Evolutionary conservation across 2,797 vertebrate species (phyloP).

Genomic region (Diplodus puntazzo): DNA sequence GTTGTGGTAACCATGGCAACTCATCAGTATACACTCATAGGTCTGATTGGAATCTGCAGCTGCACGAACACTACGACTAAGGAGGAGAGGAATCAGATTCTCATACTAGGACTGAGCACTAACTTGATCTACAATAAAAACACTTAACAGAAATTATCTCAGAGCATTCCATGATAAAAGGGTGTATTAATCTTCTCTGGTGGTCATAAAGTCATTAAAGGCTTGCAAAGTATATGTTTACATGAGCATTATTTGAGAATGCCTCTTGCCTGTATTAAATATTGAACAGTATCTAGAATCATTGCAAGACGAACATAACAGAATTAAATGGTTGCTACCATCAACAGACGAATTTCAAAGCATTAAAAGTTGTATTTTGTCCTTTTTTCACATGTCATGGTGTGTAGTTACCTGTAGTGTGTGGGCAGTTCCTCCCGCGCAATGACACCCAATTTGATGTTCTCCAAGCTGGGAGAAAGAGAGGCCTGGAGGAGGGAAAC

Average conservation of each 20-base stretch:
- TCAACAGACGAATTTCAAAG: background rate
- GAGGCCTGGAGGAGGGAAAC: slow-evolving; percentile 90
- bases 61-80: slow-evolving; percentile 88
- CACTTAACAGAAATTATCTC: background rate
- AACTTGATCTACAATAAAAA: background rate
- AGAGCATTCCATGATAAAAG: background rate
- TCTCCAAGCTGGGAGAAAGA: slow-evolving; percentile 84
- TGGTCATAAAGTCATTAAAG: background rate
- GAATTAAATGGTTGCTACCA: background rate
- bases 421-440: slow-evolving; percentile 92
- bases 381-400: background rate
- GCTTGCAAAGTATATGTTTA: background rate
- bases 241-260: background rate
- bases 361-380: background rate
- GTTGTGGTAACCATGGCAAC: slow-evolving; percentile 94
- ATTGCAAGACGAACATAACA: background rate
- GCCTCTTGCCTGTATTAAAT: background rate
- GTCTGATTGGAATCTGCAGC: slow-evolving; percentile 87
- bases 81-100: background rate
- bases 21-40: slow-evolving; percentile 89
- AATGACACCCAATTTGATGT: slow-evolving; percentile 93
- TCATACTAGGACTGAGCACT: background rate
- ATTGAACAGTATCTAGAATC: background rate
- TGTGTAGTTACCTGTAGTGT: slow-evolving; percentile 89
- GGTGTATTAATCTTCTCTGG: background rate